phyloP scores from a whole-genome alignment of 2,797 vertebrate species.

The Lagorchestes hirsutus region DNA sequence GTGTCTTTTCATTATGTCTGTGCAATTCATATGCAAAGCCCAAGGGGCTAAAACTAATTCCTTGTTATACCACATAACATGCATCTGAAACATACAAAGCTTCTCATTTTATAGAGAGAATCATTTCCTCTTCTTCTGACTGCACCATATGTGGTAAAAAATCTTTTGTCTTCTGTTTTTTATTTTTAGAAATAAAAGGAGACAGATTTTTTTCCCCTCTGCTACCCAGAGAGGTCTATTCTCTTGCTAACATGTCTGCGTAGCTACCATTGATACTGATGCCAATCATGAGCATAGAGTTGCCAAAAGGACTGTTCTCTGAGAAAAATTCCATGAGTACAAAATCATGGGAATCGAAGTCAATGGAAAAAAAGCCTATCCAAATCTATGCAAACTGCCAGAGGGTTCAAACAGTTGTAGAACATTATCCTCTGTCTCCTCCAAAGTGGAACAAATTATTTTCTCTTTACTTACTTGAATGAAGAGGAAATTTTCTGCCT shows the following conservation, averaged over 20 bases:
- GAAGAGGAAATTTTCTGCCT: neutral
- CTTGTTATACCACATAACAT: slow-evolving; percentile 58
- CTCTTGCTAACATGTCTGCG: slow-evolving; percentile 54
- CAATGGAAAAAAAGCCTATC: slow-evolving; percentile 53
- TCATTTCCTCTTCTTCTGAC: slow-evolving; percentile 59
- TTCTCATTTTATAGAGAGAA: slow-evolving; percentile 57
- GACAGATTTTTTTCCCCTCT: slow-evolving; percentile 50
- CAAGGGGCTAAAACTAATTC: slow-evolving; percentile 58
- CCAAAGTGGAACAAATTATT: neutral
- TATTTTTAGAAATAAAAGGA: slow-evolving; percentile 69
- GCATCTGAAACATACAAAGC: slow-evolving; percentile 66
- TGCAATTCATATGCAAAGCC: slow-evolving; percentile 41
- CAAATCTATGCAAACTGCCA: slow-evolving; percentile 40
- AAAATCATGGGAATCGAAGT: slow-evolving; percentile 66
- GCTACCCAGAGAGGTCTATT: slow-evolving; percentile 43
- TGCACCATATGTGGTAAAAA: slow-evolving; percentile 59
- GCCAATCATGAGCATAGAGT: slow-evolving; percentile 41
- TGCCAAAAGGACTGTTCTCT: slow-evolving; percentile 65
- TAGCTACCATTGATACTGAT: slow-evolving; percentile 48
- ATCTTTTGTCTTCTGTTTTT: slow-evolving; percentile 68
- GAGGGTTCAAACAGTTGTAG: neutral
- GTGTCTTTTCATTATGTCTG: slow-evolving; percentile 58
- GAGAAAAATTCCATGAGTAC: slow-evolving; percentile 67
- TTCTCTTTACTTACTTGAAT: neutral
- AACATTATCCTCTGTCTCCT: neutral